Conservation (phyloP, 2,113 vertebrate species). For the Indicator maculatus region DNA sequence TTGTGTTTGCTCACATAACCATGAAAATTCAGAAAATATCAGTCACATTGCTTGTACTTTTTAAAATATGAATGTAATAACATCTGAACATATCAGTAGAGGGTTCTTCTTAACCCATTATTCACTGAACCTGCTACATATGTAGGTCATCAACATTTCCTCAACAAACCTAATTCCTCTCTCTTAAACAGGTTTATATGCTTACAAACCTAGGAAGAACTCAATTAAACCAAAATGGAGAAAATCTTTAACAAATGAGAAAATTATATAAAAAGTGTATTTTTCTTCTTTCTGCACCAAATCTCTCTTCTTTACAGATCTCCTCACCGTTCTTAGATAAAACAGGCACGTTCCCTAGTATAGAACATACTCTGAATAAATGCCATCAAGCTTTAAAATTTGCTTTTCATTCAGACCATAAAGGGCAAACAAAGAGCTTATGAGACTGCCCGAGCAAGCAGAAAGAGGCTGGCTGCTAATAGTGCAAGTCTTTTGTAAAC, state of each 20-base stretch:
- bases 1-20: not conserved
- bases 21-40: not conserved
- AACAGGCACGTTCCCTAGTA: not conserved
- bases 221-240: not conserved
- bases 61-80: not conserved
- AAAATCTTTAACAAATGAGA: not conserved
- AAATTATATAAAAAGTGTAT: not conserved
- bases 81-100: not conserved
- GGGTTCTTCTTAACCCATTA: not conserved
- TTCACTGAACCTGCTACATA: not conserved
- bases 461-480: conserved; percentile 8
- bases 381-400: conserved; percentile 53
- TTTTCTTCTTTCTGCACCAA: not conserved
- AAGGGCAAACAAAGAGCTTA: conserved; percentile 50
- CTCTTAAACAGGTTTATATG: not conserved
- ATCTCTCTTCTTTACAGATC: not conserved
- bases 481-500: conserved; percentile 45
- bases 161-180: not conserved
- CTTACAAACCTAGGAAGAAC: not conserved
- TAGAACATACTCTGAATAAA: conserved; percentile 38
- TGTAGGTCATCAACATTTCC: not conserved
- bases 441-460: conserved; percentile 28
- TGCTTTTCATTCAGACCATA: conserved; percentile 30
- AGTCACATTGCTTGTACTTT: not conserved
- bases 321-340: not conserved